phyloP scores from a whole-genome alignment of 2,113 vertebrate genomes.

The Puffinus mauretanicus region DNA sequence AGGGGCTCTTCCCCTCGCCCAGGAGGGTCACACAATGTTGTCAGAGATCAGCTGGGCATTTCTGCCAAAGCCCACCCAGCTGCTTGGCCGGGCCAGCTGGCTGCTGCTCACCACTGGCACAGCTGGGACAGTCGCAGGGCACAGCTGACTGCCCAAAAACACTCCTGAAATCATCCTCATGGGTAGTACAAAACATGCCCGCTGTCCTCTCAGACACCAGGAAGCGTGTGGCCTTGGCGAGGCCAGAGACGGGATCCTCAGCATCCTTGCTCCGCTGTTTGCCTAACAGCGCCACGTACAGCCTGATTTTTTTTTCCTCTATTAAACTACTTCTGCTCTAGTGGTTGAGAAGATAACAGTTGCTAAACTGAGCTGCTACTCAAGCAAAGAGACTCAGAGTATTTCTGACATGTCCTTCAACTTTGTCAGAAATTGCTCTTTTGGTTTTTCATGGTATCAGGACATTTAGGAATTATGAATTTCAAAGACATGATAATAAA shows the following conservation, averaged over 20 bases:
- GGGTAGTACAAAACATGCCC: neutral
- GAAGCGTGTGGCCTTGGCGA: neutral
- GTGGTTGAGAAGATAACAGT: neutral
- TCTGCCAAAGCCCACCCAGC: neutral
- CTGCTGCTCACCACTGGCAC: neutral
- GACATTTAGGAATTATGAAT: neutral
- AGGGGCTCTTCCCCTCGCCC: neutral
- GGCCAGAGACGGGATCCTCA: neutral
- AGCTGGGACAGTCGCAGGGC: neutral
- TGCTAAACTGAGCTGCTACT: neutral
- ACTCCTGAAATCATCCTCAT: accelerated
- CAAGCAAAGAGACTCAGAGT: neutral
- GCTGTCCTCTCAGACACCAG: neutral
- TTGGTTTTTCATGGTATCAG: neutral
- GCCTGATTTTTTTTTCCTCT: neutral
- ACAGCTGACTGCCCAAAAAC: neutral
- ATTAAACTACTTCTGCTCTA: neutral
- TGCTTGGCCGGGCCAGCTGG: neutral
- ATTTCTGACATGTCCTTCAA: neutral
- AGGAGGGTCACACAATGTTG: neutral
- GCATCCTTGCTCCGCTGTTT: neutral
- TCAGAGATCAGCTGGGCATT: accelerated
- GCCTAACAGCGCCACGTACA: neutral
- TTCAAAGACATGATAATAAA: neutral
- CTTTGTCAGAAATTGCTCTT: neutral